These are phyloP conservation scores for Pipistrellus nathusii DNA, from an alignment of 2,797 vertebrate genomes.

Conservation along the genomic window DNA sequence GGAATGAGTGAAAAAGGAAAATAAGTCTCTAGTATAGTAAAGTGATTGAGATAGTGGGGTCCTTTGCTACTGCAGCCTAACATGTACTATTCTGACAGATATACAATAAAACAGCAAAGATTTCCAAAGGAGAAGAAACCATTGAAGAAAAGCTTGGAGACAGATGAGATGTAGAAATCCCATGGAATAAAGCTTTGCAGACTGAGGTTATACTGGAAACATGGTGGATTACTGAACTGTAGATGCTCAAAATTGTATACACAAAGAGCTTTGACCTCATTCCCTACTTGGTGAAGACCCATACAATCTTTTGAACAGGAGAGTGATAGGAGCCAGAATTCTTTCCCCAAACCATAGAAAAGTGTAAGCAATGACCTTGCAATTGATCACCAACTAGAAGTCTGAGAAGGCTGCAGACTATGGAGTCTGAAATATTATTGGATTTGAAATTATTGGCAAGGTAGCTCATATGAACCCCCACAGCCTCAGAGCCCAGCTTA, in stretches of 20 bases:
- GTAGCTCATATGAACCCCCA: neutral
- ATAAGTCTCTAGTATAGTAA: neutral
- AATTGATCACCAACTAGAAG: neutral
- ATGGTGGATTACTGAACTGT: neutral
- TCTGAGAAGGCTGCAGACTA: neutral
- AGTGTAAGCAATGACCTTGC: conserved; percentile 27
- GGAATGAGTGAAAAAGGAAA: neutral
- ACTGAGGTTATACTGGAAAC: neutral
- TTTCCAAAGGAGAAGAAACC: neutral
- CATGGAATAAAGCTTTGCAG: neutral
- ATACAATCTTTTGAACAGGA: neutral
- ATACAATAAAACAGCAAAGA: neutral
- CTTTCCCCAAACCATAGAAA: neutral
- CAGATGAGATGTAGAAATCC: neutral
- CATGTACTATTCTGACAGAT: neutral
- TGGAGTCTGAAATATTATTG: neutral
- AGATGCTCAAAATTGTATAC: neutral
- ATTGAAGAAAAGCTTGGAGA: neutral
- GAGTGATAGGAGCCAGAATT: neutral
- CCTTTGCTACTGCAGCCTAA: neutral
- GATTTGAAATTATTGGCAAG: conserved; percentile 69
- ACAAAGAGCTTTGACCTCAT: neutral
- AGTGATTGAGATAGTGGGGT: neutral
- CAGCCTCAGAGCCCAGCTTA: conserved; percentile 48
- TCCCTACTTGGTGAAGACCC: neutral